Base-by-base conservation (phyloP, 2,888 invertebrate genomes). In the Yponomeuta malinellus region DNA sequence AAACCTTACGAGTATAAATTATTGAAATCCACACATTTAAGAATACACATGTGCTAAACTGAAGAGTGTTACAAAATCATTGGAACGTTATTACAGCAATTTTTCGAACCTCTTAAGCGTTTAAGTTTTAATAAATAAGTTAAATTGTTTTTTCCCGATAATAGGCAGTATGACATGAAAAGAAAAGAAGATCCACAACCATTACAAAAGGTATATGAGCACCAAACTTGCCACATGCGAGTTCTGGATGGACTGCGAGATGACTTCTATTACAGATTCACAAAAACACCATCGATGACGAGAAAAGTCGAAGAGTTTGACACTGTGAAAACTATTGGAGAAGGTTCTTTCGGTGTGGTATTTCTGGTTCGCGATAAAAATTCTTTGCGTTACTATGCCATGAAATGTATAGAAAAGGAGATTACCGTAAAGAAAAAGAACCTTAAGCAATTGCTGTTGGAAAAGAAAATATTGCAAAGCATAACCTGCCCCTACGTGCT, bases 281-380 rank as follows among this genome's bases (percentile, higher is more conserved):
- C 52, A 59, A 59, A 59, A 59, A 59, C 52, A 59, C 52, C 52
- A 5, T 15, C 52, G 15, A 59, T 59, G 12, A 59, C 52, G 4
- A 70, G 48, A 48, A 59, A 48, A 4, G 10, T 74, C 3, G 87
- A 94, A 15, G 96, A 97, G 78, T 98, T 95, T 81, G 95, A 96
- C 73, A 85, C 94, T 70, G 88, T 96, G 52, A 94, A 94, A 78
- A 96, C 96, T 0, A 83, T 98, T 71, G 98, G 98, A 0, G 93
- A 94, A 0, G 98, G 98, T 1, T 95, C 97, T 0, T 98, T 97
- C 84, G 98, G 98, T 5, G 93, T 95, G 68, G 98, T 98, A 9
- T 94, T 96, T 79, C 85, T 96, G 15, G 93, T 93, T 48, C 93
- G 93, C 77, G 94, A 96, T 76, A 96, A 94, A 82, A 78, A 82